Evolutionary conservation across 2,888 invertebrate species (phyloP), one percentile per base, ranked within the genome.

Genomic region (Cerceris ruficornis): DNA sequence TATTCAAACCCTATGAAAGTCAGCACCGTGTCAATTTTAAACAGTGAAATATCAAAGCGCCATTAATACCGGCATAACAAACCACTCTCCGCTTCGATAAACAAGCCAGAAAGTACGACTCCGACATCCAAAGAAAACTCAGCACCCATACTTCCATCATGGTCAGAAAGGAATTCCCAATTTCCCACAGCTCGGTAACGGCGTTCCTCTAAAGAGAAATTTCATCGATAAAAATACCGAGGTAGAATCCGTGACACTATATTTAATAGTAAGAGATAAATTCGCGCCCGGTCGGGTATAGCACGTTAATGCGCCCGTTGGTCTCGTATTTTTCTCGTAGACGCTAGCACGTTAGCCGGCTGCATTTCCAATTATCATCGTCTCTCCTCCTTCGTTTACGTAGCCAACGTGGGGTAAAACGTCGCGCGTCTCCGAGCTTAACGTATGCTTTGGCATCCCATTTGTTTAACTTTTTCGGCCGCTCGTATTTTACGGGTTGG

Each of bases 401-500:
- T 15, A 55, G 46, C 46, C 9, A 46, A 46, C 9, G 46, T 8
- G 46, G 11, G 46, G 46, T 46, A 8, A 46, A 46, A 46, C 46
- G 46, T 46, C 46, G 46, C 17, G 50, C 62, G 62, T 50, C 46
- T 8, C 62, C n/a, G 7, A n/a, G 39, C 17, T 11, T 52, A 52
- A n/a, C 50, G 58, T 58, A 41, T 58, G 82, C 88, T 89, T 87
- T 84, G 81, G 84, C 81, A 69, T 81, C 80, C 81, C 83, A 87
- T 89, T 88, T 87, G 82, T 88, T 87, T 82, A 86, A 88, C 84
- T 88, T 88, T 85, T 86, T 86, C 77, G 46, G 17, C 52, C 15
- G 59, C 39, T 80, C 79, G 85, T 89, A 89, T 88, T 89, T 89
- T 83, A 88, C 81, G 71, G 69, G 77, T 72, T 81, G 79, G 79